Percentiles rank a stretch among this genome's conserved stretches.
phyloP scores from a whole-genome alignment of 2,888 invertebrate species.

The Gryllus longicercus region DNA sequence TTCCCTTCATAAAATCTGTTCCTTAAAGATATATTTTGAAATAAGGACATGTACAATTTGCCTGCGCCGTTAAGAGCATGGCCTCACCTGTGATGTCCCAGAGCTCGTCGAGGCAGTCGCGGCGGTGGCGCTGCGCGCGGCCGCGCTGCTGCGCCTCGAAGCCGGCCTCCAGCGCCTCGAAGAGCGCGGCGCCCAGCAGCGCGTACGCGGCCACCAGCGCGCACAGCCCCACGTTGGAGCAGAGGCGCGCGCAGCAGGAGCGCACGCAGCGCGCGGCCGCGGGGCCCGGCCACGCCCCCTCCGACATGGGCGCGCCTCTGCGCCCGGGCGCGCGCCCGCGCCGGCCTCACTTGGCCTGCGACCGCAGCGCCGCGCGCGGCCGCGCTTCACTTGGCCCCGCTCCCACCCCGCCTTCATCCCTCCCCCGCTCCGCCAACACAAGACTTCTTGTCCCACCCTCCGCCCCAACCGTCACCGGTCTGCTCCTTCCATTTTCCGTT shows the following conservation, averaged over 20 bases:
- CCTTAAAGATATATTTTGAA: too few relatives aligned
- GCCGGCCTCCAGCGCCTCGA: conserved; percentile 71
- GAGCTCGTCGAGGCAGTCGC: conserved; percentile 67
- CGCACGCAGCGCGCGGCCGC: conserved; percentile 43
- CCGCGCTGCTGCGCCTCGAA: conserved; percentile 62
- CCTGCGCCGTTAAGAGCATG: too few relatives aligned
- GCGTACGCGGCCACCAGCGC: conserved; percentile 70
- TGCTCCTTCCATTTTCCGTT: too few relatives aligned
- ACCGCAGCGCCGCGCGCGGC: not conserved
- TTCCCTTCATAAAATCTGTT: too few relatives aligned
- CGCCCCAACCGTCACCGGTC: too few relatives aligned
- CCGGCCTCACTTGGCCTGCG: not conserved
- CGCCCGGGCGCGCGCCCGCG: not conserved
- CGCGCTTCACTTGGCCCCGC: too few relatives aligned
- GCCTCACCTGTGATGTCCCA: conserved; percentile 75
- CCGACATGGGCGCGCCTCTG: not conserved
- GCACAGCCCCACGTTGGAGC: conserved; percentile 67
- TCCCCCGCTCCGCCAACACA: too few relatives aligned
- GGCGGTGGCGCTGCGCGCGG: conserved; percentile 60
- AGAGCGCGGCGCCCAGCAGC: conserved; percentile 69
- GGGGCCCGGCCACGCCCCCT: not conserved
- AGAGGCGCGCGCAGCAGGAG: conserved; percentile 56
- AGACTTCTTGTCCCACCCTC: too few relatives aligned
- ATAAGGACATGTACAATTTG: too few relatives aligned
- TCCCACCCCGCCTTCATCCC: too few relatives aligned